These are phyloP conservation scores for Falco rusticolus DNA, from an alignment of 2,797 vertebrate species.

Conservation along the genomic window DNA sequence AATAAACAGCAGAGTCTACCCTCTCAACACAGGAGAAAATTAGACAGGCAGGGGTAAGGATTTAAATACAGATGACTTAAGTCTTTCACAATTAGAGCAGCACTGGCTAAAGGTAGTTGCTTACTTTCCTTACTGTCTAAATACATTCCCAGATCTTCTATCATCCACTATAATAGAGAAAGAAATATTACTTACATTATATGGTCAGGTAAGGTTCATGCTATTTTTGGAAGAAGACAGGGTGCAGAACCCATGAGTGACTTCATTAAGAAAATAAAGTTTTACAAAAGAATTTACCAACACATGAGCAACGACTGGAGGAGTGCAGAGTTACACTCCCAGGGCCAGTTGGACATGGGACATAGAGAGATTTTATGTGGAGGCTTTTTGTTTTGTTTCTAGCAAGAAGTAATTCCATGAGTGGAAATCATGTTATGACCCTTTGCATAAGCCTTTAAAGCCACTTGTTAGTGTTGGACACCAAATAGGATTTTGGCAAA, in stretches of 20 bases:
- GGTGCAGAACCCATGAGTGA: constrained; percentile 5
- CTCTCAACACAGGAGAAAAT: background rate
- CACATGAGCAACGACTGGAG: background rate
- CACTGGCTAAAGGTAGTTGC: background rate
- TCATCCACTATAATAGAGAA: background rate
- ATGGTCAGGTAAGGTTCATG: constrained; percentile 46
- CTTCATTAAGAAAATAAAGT: constrained; percentile 56
- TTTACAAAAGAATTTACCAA: constrained; percentile 39
- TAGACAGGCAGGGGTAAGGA: background rate
- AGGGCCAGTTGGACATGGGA: background rate
- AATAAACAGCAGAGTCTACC: background rate
- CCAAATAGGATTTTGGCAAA: constrained; percentile 37
- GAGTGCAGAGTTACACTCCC: background rate
- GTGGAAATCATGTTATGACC: constrained; percentile 16
- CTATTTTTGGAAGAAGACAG: constrained; percentile 41
- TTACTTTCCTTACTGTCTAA: background rate
- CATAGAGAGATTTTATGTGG: background rate
- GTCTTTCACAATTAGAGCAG: background rate
- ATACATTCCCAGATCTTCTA: background rate
- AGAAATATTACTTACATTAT: background rate
- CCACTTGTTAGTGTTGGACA: constrained; percentile 65
- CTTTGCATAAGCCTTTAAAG: constrained; percentile 64
- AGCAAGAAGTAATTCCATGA: background rate
- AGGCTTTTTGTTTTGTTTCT: constrained; percentile 24
- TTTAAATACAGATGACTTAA: background rate